phyloP scores from a whole-genome alignment of 2,797 vertebrate genomes.

The Premnoplex brunnescens region DNA sequence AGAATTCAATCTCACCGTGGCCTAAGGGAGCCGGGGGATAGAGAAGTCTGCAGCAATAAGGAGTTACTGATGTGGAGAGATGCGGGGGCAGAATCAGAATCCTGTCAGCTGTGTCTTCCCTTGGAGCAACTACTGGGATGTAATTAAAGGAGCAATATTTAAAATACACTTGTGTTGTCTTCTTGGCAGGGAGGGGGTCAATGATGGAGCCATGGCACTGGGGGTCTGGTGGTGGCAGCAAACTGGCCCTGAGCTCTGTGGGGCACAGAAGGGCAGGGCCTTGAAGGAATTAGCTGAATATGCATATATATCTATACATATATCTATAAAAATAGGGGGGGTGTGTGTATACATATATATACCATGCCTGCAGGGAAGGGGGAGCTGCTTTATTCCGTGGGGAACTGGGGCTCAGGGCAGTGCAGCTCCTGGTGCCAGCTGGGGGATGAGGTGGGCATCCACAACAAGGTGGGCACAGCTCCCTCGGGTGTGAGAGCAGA shows the following conservation, averaged over 20 bases:
- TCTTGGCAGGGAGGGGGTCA: neutral
- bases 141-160: constrained; percentile 64
- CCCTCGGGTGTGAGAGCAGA: no score
- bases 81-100: neutral
- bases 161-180: neutral
- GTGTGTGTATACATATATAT: no score
- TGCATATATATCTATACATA: neutral
- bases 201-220: fast-evolving
- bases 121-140: neutral
- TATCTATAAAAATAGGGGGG: neutral
- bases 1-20: constrained; percentile 8
- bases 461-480: fast-evolving
- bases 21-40: neutral
- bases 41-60: constrained; percentile 26
- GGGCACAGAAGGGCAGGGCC: neutral
- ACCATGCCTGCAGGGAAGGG: neutral
- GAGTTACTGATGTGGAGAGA: neutral
- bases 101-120: neutral
- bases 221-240: neutral
- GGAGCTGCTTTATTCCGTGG: fast-evolving
- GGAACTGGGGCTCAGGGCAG: neutral
- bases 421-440: neutral
- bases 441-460: neutral
- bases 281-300: neutral
- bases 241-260: fast-evolving